These are phyloP conservation scores for Caenorhabditis angaria DNA, from an alignment of 2,888 invertebrate species.

Conservation along the genomic window DNA sequence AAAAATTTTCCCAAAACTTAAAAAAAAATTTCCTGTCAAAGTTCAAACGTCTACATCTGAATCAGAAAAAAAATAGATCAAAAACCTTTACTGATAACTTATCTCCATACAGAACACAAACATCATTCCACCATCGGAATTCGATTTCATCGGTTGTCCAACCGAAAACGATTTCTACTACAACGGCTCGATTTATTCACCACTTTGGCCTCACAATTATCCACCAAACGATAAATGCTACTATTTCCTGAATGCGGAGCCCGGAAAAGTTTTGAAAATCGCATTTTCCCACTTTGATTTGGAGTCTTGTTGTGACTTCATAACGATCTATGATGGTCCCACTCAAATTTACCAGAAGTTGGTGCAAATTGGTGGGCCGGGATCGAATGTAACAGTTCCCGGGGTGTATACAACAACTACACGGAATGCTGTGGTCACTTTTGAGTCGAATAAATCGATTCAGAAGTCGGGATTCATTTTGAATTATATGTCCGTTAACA, in stretches of 20 bases:
- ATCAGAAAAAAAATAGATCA: too few species aligned
- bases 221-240: slow-evolving; percentile 54
- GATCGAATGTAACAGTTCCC: slow-evolving; percentile 39
- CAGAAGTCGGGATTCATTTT: slow-evolving; percentile 53
- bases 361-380: slow-evolving; percentile 55
- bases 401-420: slow-evolving; percentile 48
- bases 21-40: too few species aligned
- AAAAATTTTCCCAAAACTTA: too few species aligned
- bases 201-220: slow-evolving; percentile 49
- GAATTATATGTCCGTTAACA: slow-evolving; percentile 45
- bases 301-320: slow-evolving; percentile 54
- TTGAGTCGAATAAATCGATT: slow-evolving; percentile 44
- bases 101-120: not conserved
- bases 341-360: slow-evolving; percentile 27
- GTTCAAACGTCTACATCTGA: too few species aligned
- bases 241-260: slow-evolving; percentile 51
- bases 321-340: slow-evolving; percentile 56
- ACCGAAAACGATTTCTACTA: slow-evolving; percentile 56
- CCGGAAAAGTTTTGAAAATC: slow-evolving; percentile 49
- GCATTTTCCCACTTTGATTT: slow-evolving; percentile 49
- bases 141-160: slow-evolving; percentile 55
- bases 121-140: slow-evolving; percentile 2
- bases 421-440: slow-evolving; percentile 52
- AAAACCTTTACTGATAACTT: too few species aligned
- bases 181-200: slow-evolving; percentile 48